A percentile compares a stretch with the other conserved stretches of the same genome.
Evolutionary conservation across 1,140 invertebrate genomes (phyloP).

Genomic region (Bradysia coprophila): DNA sequence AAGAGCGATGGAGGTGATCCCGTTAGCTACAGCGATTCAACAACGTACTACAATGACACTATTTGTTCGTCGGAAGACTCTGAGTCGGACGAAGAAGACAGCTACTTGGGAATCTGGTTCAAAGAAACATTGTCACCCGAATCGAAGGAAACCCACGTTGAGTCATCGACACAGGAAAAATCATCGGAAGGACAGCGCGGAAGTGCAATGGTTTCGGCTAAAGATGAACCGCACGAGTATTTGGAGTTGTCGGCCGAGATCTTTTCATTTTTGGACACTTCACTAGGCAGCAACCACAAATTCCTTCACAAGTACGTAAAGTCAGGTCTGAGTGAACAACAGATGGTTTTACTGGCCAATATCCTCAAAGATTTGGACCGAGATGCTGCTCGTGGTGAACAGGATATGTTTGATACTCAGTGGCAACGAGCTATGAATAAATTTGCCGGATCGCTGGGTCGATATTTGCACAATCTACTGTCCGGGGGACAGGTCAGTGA

Average conservation of each 20-base stretch:
- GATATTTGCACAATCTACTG: slow-evolving; percentile 41
- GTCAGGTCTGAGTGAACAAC: slow-evolving; percentile 44
- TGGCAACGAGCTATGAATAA: slow-evolving; percentile 22
- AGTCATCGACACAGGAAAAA: slow-evolving; percentile 25
- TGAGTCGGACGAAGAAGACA: slow-evolving; percentile 69
- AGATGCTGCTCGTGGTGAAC: slow-evolving; percentile 29
- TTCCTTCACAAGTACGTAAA: slow-evolving; percentile 36
- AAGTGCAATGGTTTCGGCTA: slow-evolving; percentile 56
- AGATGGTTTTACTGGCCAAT: slow-evolving; percentile 62
- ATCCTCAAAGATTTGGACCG: slow-evolving; percentile 70
- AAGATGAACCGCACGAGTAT: slow-evolving; percentile 65
- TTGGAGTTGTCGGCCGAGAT: slow-evolving; percentile 18
- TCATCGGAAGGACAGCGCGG: slow-evolving; percentile 20
- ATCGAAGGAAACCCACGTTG: slow-evolving; percentile 34
- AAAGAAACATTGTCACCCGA: slow-evolving; percentile 75
- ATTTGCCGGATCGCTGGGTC: slow-evolving; percentile 20
- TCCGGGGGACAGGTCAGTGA: slow-evolving; percentile 48
- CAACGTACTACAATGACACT: slow-evolving; percentile 84
- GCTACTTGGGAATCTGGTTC: slow-evolving; percentile 81
- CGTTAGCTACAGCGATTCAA: slow-evolving; percentile 71
- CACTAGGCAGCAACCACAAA: slow-evolving; percentile 18
- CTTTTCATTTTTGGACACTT: slow-evolving; percentile 20
- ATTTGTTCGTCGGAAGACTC: slow-evolving; percentile 77
- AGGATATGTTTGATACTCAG: slow-evolving; percentile 8
- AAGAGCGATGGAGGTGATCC: slow-evolving; percentile 67